phyloP scores from a whole-genome alignment of 2,888 invertebrate species.

The Drosophila leonis region DNA sequence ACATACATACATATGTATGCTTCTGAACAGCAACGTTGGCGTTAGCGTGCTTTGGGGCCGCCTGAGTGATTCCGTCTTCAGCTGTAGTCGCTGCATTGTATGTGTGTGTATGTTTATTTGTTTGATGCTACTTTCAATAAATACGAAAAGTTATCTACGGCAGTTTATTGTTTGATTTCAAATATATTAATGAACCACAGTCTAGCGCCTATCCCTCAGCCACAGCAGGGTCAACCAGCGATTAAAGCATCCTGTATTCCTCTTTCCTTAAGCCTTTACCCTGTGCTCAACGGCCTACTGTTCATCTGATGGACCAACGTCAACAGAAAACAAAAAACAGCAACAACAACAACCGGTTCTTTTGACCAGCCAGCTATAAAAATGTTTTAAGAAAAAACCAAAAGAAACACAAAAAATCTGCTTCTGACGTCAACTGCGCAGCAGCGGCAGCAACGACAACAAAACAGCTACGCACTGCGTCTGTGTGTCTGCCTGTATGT shows the following conservation, averaged over 20 bases:
- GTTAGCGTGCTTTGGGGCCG: slow-evolving; percentile 52
- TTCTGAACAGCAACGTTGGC: slow-evolving; percentile 45
- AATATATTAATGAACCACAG: neutral
- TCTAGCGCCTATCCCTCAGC: neutral
- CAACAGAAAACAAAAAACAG: slow-evolving; percentile 40
- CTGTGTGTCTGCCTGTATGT: slow-evolving; percentile 32
- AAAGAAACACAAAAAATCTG: slow-evolving; percentile 45
- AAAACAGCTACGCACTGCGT: slow-evolving; percentile 50
- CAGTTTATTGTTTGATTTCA: neutral
- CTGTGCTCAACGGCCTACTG: slow-evolving; percentile 36
- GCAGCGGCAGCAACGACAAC: slow-evolving; percentile 55
- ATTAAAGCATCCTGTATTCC: slow-evolving; percentile 14
- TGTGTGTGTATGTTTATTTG: slow-evolving; percentile 17
- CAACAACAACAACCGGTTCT: slow-evolving; percentile 72
- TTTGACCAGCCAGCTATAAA: slow-evolving; percentile 65
- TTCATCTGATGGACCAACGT: slow-evolving; percentile 47
- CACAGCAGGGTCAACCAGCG: slow-evolving; percentile 30
- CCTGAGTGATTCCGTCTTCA: slow-evolving; percentile 35
- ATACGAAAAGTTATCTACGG: slow-evolving; percentile 4
- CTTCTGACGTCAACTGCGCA: slow-evolving; percentile 77
- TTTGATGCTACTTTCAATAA: slow-evolving; percentile 21
- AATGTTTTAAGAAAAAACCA: slow-evolving; percentile 49
- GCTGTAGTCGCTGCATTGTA: slow-evolving; percentile 26
- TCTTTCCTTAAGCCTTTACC: slow-evolving; percentile 5
- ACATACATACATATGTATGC: slow-evolving; percentile 19